Percentiles rank a stretch among this genome's conserved stretches.
phyloP scores from a whole-genome alignment of 2,113 vertebrate genomes.

The Microtus ochrogaster region DNA sequence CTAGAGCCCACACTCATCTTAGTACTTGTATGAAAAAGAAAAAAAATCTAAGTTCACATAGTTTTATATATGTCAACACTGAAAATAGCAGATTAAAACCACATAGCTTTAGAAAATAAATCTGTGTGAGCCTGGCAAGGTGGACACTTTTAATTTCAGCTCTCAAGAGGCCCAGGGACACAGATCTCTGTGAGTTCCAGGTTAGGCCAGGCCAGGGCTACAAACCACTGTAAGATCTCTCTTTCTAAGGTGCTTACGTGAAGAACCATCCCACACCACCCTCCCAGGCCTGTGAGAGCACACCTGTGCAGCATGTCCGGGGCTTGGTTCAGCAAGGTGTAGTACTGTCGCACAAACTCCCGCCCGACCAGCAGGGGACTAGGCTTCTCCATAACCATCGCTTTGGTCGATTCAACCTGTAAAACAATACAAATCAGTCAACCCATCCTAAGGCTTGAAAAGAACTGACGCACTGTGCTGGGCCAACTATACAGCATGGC shows the following conservation, averaged over 20 bases:
- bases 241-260: background rate
- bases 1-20: background rate
- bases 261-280: background rate
- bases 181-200: background rate
- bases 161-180: background rate
- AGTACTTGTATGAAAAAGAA: too few species aligned
- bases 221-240: background rate
- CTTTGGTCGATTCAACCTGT: constrained; percentile 96
- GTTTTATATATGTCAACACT: background rate
- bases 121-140: background rate
- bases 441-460: background rate
- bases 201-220: background rate
- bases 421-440: background rate
- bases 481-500: background rate
- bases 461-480: background rate
- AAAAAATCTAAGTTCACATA: background rate
- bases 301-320: constrained; percentile 98
- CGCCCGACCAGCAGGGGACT: constrained; percentile 99
- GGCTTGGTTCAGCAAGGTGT: constrained; percentile 97
- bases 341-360: constrained; percentile 99
- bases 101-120: background rate
- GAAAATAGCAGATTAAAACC: background rate
- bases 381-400: constrained; percentile 99
- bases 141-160: background rate
- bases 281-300: background rate